Percentiles rank a stretch among this genome's conserved stretches.
Conservation (phyloP, 2,888 invertebrate species). For the Ichneumoninae sp. region DNA sequence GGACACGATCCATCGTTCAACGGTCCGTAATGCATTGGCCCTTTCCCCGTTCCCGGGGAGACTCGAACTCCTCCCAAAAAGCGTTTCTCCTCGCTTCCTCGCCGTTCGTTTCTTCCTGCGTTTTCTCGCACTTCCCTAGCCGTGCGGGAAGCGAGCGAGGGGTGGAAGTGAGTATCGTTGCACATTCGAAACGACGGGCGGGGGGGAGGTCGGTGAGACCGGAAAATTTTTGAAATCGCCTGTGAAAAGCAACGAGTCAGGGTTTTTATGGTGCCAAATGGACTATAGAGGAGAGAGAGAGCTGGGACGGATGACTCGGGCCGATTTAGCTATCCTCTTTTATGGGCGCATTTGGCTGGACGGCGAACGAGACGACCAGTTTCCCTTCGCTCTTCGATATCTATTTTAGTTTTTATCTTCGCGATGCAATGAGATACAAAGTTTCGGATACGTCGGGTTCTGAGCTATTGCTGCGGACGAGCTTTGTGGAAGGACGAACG, state of each 20-base stretch:
- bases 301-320: neutral
- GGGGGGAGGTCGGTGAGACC: neutral
- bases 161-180: conserved; percentile 33
- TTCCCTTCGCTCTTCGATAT: conserved; percentile 17
- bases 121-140: neutral
- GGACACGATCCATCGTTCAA: conserved; percentile 71
- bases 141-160: neutral
- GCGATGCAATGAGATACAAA: conserved; percentile 21
- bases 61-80: conserved; percentile 23
- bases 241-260: conserved; percentile 54
- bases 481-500: neutral
- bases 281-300: conserved; percentile 31
- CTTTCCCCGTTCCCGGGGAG: conserved; percentile 41
- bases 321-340: conserved; percentile 30
- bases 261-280: conserved; percentile 56
- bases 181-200: neutral
- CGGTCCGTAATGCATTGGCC: conserved; percentile 66
- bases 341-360: conserved; percentile 55
- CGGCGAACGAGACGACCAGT: conserved; percentile 27
- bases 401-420: conserved; percentile 6
- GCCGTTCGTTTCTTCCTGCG: neutral
- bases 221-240: conserved; percentile 55
- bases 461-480: neutral
- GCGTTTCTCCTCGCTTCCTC: conserved; percentile 11
- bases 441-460: conserved; percentile 9